Evolutionary conservation across 2,797 vertebrate genomes (phyloP).

Genomic region (Centropyge bicolor): DNA sequence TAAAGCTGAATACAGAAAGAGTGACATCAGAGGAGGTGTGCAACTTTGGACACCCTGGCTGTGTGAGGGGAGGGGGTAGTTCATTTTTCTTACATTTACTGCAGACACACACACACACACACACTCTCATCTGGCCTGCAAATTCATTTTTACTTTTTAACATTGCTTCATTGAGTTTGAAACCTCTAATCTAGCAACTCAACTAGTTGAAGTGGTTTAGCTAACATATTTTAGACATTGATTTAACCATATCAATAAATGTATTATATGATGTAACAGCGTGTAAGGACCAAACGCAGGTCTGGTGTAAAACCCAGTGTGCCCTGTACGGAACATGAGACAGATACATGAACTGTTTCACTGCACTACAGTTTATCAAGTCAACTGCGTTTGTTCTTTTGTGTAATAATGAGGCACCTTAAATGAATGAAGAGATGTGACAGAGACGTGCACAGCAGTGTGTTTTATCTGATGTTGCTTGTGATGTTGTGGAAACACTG

Average conservation of each 20-base stretch:
- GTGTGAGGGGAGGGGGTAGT: not conserved
- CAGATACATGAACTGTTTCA: not conserved
- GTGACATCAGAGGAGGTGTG: not conserved
- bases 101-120: not conserved
- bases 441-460: not conserved
- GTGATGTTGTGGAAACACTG: not conserved
- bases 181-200: not conserved
- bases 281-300: not conserved
- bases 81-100: not conserved
- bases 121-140: not conserved
- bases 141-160: not conserved
- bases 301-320: too few species aligned
- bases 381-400: not conserved
- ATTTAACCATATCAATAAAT: not conserved
- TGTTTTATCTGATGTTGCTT: not conserved
- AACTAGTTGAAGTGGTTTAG: too few species aligned
- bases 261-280: not conserved
- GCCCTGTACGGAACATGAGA: too few species aligned
- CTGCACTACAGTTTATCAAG: not conserved
- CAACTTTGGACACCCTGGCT: not conserved
- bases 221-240: not conserved
- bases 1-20: not conserved
- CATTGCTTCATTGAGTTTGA: not conserved
- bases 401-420: not conserved
- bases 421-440: not conserved